These are phyloP conservation scores for Anoplius nigerrimus DNA, from an alignment of 2,888 invertebrate species.

Conservation along the genomic window DNA sequence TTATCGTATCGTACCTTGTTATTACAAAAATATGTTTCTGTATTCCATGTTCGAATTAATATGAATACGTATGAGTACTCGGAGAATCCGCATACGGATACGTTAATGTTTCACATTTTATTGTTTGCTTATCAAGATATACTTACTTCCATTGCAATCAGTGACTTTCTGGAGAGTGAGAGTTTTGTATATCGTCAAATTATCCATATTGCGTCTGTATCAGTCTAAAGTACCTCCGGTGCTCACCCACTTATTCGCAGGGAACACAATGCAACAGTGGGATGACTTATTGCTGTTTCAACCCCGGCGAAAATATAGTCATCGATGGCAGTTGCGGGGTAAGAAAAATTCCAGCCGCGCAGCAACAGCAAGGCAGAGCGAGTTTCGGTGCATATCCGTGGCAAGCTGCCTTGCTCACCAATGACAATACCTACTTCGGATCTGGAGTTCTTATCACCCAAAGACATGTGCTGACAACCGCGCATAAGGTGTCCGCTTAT, in stretches of 20 bases:
- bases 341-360: conserved; percentile 54
- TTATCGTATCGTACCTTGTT: too few relatives aligned
- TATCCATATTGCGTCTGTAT: too few relatives aligned
- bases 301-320: conserved; percentile 17
- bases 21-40: too few relatives aligned
- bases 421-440: conserved; percentile 56
- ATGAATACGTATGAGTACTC: too few relatives aligned
- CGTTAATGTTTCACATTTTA: too few relatives aligned
- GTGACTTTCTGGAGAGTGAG: not conserved
- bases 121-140: too few relatives aligned
- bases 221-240: not conserved
- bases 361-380: conserved; percentile 58
- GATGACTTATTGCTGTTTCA: conserved; percentile 52
- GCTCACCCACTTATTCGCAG: conserved; percentile 30
- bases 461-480: conserved; percentile 75
- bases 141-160: not conserved
- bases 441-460: conserved; percentile 71
- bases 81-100: too few relatives aligned
- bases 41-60: too few relatives aligned
- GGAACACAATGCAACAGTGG: conserved; percentile 47
- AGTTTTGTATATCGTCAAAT: not conserved
- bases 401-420: conserved; percentile 63
- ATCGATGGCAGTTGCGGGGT: conserved; percentile 56
- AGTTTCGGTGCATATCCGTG: conserved; percentile 68
- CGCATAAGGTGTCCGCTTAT: conserved; percentile 74